phyloP scores from a whole-genome alignment of 1,140 invertebrate genomes.

The Holcopasites calliopsidis region DNA sequence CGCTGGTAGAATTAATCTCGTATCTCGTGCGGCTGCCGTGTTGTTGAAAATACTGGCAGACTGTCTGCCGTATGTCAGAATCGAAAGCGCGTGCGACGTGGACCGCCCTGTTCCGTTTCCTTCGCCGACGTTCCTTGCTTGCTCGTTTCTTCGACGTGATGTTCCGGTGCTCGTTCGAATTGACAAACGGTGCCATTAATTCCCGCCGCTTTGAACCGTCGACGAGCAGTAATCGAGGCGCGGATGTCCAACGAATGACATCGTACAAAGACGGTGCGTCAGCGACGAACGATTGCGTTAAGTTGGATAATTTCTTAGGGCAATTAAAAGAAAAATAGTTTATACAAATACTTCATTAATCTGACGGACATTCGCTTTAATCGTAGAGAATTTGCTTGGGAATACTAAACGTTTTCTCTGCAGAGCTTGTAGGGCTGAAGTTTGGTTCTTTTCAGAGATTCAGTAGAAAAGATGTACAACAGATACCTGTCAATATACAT shows the following conservation, averaged over 20 bases:
- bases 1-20: no score
- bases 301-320: constrained; percentile 12
- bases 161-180: constrained; percentile 24
- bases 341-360: no score
- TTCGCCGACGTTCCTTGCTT: constrained; percentile 2
- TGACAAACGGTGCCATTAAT: constrained; percentile 56
- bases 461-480: no score
- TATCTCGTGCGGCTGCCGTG: no score
- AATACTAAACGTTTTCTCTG: no score
- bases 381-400: not conserved
- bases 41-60: no score
- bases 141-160: not conserved
- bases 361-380: not conserved
- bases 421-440: no score
- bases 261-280: constrained; percentile 2
- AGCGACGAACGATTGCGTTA: constrained; percentile 29
- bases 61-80: constrained; percentile 12
- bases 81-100: not conserved
- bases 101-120: not conserved
- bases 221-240: constrained; percentile 29
- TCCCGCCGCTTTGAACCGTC: constrained; percentile 31
- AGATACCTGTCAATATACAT: no score
- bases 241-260: constrained; percentile 48
- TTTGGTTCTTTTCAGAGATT: no score
- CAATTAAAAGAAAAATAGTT: not conserved